Base-by-base conservation (phyloP, 2,113 vertebrate species). In the Semnornis frantzii region DNA sequence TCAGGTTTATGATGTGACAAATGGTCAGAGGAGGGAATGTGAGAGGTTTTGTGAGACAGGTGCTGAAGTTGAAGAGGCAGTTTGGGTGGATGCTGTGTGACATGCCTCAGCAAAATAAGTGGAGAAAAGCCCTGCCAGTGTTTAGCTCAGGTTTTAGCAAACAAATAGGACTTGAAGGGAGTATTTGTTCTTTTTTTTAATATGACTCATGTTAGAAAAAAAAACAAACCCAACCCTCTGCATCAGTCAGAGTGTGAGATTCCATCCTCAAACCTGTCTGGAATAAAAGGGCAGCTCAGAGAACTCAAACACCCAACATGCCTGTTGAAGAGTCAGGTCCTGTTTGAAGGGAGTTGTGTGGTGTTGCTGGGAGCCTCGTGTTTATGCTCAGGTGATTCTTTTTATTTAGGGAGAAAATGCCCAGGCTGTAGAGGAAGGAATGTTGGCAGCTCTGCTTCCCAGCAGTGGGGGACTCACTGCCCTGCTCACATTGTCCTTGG, bases 281-380 rank as follows among this genome's bases (percentile, higher is more conserved):
- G 33, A 71, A 73, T 42, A 52, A 48, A 92, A 74, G 59, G 64
- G 69, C 65, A 42, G 44, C 46, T 78, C 44, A 31, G 28, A 81
- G 55, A 65, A 48, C 65, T 73, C 31, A 78, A 64, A 85, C 62
- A 5, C n/a, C 55, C 50, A 62, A 37, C 33, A 33, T 10, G 11
- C 69, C 31, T 52, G 24, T 74, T 72, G 24, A 14, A 4, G 30
- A 64, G 68, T 46, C 34, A 33, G 58, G 16, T 20, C 2, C 55
- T 8, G 50, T 28, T 39, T 60, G 13, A n/a, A 25, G 70, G 65
- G 18, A n/a, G 15, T 31, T 8, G 48, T 17, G 3, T 37, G 48
- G 21, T 28, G 5, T 50, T 60, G 69, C 20, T 0, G 7, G 27
- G 74, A 60, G 57, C 6, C 33, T 28, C 2, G 0, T 12, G 6